Evolutionary conservation across 1,140 invertebrate species (phyloP).

Genomic region (Ephestia elutella): DNA sequence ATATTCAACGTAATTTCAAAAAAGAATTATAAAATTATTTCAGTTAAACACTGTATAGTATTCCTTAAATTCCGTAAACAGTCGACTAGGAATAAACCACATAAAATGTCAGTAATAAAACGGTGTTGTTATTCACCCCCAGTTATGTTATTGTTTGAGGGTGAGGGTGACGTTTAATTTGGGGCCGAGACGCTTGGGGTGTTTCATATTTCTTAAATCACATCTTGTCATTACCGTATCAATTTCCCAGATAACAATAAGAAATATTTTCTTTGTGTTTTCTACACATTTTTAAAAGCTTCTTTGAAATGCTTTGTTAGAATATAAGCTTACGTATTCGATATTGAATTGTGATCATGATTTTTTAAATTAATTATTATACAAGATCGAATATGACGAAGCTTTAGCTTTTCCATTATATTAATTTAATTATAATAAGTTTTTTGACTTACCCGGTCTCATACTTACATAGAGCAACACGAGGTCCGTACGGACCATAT

Average conservation of each 20-base stretch:
- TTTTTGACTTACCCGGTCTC: too few relatives aligned
- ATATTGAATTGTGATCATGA: too few relatives aligned
- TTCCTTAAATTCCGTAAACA: not conserved
- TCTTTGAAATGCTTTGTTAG: too few relatives aligned
- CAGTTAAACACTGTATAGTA: not conserved
- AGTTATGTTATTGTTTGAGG: conserved; percentile 1
- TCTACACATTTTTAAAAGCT: not conserved
- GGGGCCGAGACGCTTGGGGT: not conserved
- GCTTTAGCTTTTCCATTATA: too few relatives aligned
- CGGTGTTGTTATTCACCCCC: not conserved
- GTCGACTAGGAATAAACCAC: not conserved
- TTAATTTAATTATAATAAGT: too few relatives aligned
- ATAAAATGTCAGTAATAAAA: conserved; percentile 4
- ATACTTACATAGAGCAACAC: too few relatives aligned
- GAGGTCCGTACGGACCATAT: too few relatives aligned
- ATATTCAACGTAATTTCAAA: too few relatives aligned
- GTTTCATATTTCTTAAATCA: conserved; percentile 4
- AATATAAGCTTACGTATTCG: too few relatives aligned
- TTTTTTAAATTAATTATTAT: too few relatives aligned
- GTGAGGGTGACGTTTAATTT: not conserved
- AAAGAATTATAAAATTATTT: too few relatives aligned
- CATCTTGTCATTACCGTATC: conserved; percentile 1
- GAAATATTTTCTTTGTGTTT: not conserved
- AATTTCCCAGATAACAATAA: not conserved
- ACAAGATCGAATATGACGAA: too few relatives aligned